Evolutionary conservation across 2,113 vertebrate species (phyloP), one percentile per base, ranked within the genome.

Genomic region (Lophura nycthemera): DNA sequence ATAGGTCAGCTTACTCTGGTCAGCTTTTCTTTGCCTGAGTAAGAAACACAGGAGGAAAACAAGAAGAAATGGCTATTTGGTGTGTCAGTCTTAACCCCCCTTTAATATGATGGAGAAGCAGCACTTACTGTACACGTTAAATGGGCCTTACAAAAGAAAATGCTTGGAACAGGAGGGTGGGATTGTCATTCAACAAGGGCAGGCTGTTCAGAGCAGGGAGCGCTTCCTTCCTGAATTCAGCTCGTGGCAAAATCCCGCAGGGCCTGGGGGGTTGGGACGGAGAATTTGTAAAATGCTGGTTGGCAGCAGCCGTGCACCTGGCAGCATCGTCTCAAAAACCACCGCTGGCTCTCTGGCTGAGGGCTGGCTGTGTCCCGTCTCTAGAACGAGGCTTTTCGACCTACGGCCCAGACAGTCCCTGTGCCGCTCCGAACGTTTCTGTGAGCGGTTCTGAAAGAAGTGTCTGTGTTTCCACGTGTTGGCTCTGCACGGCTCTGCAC

Each of bases 401-500:
- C 50, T 27, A 0, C 8, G n/a, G 15, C 45, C 65, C 69, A 20
- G 45, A 29, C 40, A 54, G 30, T 52, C 50, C 63, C 34, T 48
- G 40, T 27, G 34, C 24, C 9, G 0, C 25, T 61, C n/a, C 80
- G 47, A 10, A 15, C 21, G 72, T 54, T 42, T 56, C 54, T n/a
- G 11, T 0, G 2, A 2, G 4, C 48, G 83, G 17, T 10, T 21
- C 1, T n/a, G 25, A n/a, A 27, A n/a, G 10, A 13, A 48, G 47
- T 32, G 13, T 52, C 38, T 57, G 11, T 83, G 38, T 38, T 38
- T 10, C 4, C 38, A 10, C 7, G 56, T 88, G 57, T 88, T 3
- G 40, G 42, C 42, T 59, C n/a, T 61, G 22, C 25, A 5, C 21
- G 52, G 7, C 40, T 29, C n/a, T n/a, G n/a, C n/a, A n/a, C n/a